phyloP scores from a whole-genome alignment of 2,113 vertebrate species.

The Bos taurus region ARS-UCD2.0 NC_037330.1:41673001-41673500 shows the following conservation, averaged over 20 bases:
- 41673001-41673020: neutral
- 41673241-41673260: neutral
- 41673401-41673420: neutral
- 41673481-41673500: neutral
- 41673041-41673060: neutral
- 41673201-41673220: neutral
- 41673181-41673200: conserved; percentile 11
- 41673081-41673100: neutral
- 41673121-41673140: neutral
- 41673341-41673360: neutral
- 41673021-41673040: neutral
- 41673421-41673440: neutral
- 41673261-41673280: neutral
- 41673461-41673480: neutral
- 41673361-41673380: neutral
- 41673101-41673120: neutral
- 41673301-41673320: neutral
- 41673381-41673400: neutral
- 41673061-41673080: neutral
- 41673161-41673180: neutral
- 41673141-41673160: neutral
- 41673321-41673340: neutral
- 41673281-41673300: neutral
- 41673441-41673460: neutral
- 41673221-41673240: neutral